Evolutionary conservation across 2,113 vertebrate genomes (phyloP).

Genomic region (Eurystomus gularis): DNA sequence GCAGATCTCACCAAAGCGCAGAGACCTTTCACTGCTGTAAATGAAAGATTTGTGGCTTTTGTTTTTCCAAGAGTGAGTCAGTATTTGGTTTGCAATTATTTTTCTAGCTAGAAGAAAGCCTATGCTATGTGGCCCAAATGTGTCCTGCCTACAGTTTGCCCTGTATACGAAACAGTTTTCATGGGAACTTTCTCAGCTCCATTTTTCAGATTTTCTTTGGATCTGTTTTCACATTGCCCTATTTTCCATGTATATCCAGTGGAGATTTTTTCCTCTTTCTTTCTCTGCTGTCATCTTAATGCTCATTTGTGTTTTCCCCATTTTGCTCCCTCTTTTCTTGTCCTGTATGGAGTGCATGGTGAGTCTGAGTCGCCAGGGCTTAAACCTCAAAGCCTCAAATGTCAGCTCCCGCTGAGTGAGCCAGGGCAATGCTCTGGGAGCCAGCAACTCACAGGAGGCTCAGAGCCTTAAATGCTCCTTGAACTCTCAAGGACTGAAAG

Average conservation of each 20-base stretch:
- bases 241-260: neutral
- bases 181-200: neutral
- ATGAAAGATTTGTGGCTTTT: neutral
- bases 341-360: neutral
- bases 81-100: neutral
- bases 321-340: neutral
- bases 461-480: neutral
- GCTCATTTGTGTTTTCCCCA: neutral
- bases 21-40: neutral
- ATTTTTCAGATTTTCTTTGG: neutral
- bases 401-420: neutral
- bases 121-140: neutral
- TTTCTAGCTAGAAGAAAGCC: neutral
- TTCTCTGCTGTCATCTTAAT: neutral
- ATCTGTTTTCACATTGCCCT: neutral
- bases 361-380: neutral
- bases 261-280: neutral
- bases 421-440: neutral
- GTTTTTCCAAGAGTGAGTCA: neutral
- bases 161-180: neutral
- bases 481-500: neutral
- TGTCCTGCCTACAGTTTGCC: neutral
- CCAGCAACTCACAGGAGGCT: neutral
- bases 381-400: rapidly evolving
- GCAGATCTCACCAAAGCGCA: neutral